These are phyloP conservation scores for Hartigia nigra DNA, from an alignment of 2,888 invertebrate genomes.

Conservation along the genomic window DNA sequence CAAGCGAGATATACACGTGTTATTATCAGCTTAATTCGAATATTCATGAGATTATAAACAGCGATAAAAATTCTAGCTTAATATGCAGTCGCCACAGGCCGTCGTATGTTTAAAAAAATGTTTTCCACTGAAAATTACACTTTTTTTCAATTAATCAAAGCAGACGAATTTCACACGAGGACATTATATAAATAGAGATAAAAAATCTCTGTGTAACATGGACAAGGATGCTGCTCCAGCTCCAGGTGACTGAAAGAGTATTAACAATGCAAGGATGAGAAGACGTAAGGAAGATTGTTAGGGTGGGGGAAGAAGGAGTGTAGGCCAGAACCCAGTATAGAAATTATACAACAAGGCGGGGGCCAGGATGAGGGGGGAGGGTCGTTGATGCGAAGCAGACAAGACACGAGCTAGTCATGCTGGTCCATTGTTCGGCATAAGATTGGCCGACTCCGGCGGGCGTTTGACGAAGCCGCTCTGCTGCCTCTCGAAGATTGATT, in stretches of 20 bases:
- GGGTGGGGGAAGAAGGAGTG: neutral
- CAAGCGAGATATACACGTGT: neutral
- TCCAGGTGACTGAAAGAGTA: neutral
- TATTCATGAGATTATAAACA: neutral
- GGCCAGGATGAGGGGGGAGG: slow-evolving; percentile 15
- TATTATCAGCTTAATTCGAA: neutral
- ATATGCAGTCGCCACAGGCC: neutral
- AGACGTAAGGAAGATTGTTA: neutral
- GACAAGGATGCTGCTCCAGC: neutral
- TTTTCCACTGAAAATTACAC: neutral
- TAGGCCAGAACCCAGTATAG: slow-evolving; percentile 10
- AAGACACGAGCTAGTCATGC: slow-evolving; percentile 55
- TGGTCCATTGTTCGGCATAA: slow-evolving; percentile 56
- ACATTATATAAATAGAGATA: neutral
- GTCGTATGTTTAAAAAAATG: neutral
- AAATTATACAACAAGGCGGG: slow-evolving; percentile 17
- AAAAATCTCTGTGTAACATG: neutral
- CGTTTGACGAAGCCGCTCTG: slow-evolving; percentile 56
- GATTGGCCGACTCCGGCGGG: slow-evolving; percentile 55
- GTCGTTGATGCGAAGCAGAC: slow-evolving; percentile 42
- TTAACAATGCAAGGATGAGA: neutral
- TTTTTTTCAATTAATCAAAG: neutral
- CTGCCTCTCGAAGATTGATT: slow-evolving; percentile 56
- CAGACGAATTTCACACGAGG: neutral
- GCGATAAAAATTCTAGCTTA: neutral